Evolutionary conservation across 35 echinoderm and acorn worm species (phyloP), one percentile per base, ranked within the genome.

Genomic region (Patiria miniata): DNA sequence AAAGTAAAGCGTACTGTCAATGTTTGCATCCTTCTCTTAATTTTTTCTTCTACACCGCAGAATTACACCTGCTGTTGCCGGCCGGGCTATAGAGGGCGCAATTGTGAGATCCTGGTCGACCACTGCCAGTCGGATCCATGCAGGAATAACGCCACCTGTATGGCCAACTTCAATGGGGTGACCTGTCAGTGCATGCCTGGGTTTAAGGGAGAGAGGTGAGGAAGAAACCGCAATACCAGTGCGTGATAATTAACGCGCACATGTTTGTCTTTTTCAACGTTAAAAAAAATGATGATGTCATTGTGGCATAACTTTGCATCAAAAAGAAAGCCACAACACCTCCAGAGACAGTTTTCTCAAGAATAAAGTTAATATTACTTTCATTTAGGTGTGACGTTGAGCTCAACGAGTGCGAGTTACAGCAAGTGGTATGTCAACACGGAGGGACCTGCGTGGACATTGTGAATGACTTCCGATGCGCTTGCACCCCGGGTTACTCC

Each of bases 11-110:
- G n/a, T n/a, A n/a, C n/a, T n/a, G n/a, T n/a, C n/a, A n/a, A n/a
- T n/a, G n/a, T n/a, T n/a, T n/a, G n/a, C n/a, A n/a, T n/a, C n/a
- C n/a, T n/a, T n/a, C n/a, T n/a, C n/a, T n/a, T n/a, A n/a, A n/a
- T n/a, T n/a, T n/a, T n/a, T n/a, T n/a, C n/a, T n/a, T n/a, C 42
- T 73, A 29, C 36, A 26, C 58, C 76, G 34, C 42, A 94, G 92
- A 90, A 89, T 40, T 94, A 80, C 23, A 81, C 87, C 2, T 94
- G 92, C 60, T 94, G 87, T 39, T 94, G 92, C 40, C 22, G 53
- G 14, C 87, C 92, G 8, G 87, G 92, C 22, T 94, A 77, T 59
- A 85, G 53, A 14, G 92, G 92, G 21, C 83, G 77, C 19, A 76
- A 44, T 2, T 94, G 92, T 44, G 92, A 94, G 82, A 39, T 44